Evolutionary conservation across 2,888 invertebrate genomes (phyloP).

Genomic region (Leptinotarsa haldemani): DNA sequence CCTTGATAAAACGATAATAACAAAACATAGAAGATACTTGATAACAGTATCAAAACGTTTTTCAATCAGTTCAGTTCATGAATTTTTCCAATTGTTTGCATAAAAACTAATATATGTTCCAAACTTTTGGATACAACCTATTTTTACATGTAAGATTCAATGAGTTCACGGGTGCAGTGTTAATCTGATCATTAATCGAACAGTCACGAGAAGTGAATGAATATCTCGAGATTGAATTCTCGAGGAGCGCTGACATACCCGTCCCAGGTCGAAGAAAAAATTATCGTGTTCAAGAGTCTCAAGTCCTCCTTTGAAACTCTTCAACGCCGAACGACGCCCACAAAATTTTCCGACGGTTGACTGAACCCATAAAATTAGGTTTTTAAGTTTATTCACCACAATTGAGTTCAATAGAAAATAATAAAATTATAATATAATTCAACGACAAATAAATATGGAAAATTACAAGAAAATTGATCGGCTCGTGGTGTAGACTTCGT

Average conservation of each 20-base stretch:
- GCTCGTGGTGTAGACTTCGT: too few species aligned
- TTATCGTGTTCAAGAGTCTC: slow-evolving; percentile 20
- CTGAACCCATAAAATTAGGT: not conserved
- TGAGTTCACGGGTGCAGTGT: not conserved
- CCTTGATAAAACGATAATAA: too few species aligned
- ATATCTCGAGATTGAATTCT: slow-evolving; percentile 25
- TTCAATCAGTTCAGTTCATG: too few species aligned
- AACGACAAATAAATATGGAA: not conserved
- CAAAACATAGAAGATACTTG: too few species aligned
- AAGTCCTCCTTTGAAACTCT: slow-evolving; percentile 23
- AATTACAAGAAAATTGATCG: too few species aligned
- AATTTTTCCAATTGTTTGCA: too few species aligned
- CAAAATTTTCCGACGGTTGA: slow-evolving; percentile 1
- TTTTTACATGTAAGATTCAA: too few species aligned
- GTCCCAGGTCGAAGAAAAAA: slow-evolving; percentile 32
- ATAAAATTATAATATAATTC: not conserved
- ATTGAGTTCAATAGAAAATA: not conserved
- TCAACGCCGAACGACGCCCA: slow-evolving; percentile 26
- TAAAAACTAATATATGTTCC: too few species aligned
- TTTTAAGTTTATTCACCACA: not conserved
- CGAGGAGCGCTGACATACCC: slow-evolving; percentile 35
- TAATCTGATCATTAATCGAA: slow-evolving; percentile 23
- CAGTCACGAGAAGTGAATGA: slow-evolving; percentile 24
- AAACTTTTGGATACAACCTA: too few species aligned
- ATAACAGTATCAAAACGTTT: too few species aligned